phyloP scores from a whole-genome alignment of 23 tunicate species.

The Styela clava region DNA sequence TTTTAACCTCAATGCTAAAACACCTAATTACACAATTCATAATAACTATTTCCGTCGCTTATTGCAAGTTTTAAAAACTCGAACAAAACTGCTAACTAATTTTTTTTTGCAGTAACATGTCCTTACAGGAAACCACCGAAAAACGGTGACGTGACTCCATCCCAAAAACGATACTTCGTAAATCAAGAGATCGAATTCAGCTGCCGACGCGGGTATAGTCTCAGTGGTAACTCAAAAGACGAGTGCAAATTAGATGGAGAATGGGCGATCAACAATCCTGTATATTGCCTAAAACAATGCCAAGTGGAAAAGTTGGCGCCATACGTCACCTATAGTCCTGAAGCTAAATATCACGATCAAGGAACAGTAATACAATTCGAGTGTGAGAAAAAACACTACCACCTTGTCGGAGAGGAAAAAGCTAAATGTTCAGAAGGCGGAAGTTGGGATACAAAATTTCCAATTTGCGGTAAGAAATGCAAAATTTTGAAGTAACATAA shows the following conservation, averaged over 20 bases:
- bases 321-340: background rate
- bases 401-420: background rate
- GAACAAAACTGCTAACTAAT: no score
- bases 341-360: background rate
- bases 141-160: background rate
- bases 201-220: background rate
- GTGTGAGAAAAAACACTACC: background rate
- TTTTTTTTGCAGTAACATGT: background rate
- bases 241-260: background rate
- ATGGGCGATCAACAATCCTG: background rate
- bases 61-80: no score
- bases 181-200: background rate
- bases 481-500: no score
- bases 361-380: background rate
- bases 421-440: background rate
- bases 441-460: background rate
- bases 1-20: no score
- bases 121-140: background rate
- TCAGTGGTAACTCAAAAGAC: background rate
- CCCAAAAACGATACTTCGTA: background rate
- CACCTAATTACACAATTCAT: no score
- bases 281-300: background rate
- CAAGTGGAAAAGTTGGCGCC: background rate
- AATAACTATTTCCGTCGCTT: no score
- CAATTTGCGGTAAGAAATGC: background rate